A percentile compares a stretch with the other conserved stretches of the same genome.
Conservation (phyloP, 2,888 invertebrate species). For the Dynastes tityus region DNA sequence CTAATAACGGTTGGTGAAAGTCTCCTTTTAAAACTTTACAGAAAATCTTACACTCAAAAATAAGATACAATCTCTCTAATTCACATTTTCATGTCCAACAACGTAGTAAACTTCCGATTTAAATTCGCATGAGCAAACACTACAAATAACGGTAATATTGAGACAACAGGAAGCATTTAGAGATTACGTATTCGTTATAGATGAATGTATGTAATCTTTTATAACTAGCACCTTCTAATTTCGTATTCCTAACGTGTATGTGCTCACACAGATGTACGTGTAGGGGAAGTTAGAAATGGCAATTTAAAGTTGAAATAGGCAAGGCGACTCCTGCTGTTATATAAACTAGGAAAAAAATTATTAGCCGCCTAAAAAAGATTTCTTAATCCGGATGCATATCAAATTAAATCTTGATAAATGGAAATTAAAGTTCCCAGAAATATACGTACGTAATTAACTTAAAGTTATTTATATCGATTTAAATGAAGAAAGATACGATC, state of each 20-base stretch:
- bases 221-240: background rate
- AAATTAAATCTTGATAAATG: no score
- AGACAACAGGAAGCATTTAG: slow-evolving; percentile 37
- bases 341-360: slow-evolving; percentile 2
- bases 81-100: background rate
- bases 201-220: background rate
- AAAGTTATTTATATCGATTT: no score
- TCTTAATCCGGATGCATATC: slow-evolving; percentile 2
- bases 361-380: background rate
- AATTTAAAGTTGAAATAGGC: background rate
- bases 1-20: no score
- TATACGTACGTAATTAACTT: no score
- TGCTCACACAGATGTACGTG: background rate
- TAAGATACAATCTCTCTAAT: background rate
- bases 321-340: background rate
- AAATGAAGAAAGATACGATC: no score
- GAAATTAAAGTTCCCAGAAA: no score
- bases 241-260: background rate
- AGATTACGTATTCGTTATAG: slow-evolving; percentile 11
- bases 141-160: slow-evolving; percentile 30
- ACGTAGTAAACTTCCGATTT: background rate
- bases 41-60: no score
- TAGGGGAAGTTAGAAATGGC: background rate
- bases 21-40: no score
- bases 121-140: slow-evolving; percentile 29